Conservation (phyloP, 2,888 invertebrate species). For the Parascotia fuliginaria region DNA sequence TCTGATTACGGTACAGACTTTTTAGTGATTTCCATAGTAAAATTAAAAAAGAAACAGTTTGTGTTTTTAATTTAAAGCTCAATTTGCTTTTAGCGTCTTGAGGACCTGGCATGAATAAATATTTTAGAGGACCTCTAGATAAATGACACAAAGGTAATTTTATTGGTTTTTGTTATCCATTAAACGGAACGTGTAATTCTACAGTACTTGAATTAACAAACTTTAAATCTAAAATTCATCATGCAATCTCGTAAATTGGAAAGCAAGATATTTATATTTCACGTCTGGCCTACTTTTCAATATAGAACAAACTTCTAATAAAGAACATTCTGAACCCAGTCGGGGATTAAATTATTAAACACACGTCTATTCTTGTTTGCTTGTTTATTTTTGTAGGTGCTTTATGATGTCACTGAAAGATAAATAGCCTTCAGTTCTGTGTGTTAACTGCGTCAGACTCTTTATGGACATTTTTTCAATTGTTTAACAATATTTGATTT, state of each 20-base stretch:
- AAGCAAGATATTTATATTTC: slow-evolving; percentile 3
- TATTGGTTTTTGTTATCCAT: slow-evolving; percentile 22
- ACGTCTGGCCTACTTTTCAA: background rate
- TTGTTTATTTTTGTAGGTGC: slow-evolving; percentile 7
- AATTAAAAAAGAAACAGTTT: slow-evolving; percentile 38
- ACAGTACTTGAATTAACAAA: background rate
- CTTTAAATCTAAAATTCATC: slow-evolving; percentile 8
- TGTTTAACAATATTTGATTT: no score
- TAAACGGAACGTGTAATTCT: slow-evolving; percentile 8
- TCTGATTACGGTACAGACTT: slow-evolving; percentile 33
- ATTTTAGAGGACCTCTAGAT: slow-evolving; percentile 30
- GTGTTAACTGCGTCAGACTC: no score
- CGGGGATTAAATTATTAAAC: background rate
- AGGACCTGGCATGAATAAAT: slow-evolving; percentile 38
- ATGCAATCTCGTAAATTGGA: slow-evolving; percentile 6
- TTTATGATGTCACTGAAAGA: slow-evolving; percentile 20
- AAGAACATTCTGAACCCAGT: background rate
- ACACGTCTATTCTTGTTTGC: background rate
- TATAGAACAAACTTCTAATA: background rate
- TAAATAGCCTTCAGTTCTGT: slow-evolving; percentile 18
- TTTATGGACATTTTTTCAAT: no score
- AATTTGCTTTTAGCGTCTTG: slow-evolving; percentile 45
- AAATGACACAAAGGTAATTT: slow-evolving; percentile 30
- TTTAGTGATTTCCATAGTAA: slow-evolving; percentile 39
- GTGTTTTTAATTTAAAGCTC: slow-evolving; percentile 47